Base-by-base conservation (phyloP, 1,140 invertebrate species). In the Halotydeus destructor region DNA sequence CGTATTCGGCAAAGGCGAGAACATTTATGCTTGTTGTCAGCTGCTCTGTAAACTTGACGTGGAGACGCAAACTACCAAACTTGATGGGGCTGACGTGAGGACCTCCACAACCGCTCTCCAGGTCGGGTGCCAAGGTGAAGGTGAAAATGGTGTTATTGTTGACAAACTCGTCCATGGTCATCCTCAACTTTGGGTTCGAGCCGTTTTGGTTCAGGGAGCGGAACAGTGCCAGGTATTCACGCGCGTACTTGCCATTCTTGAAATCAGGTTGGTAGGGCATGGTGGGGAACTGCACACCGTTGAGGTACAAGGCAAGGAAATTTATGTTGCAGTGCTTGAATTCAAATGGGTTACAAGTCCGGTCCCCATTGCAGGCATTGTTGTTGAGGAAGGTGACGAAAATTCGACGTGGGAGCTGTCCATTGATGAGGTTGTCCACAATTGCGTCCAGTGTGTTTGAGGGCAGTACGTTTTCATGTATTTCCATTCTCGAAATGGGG, bases 401-500 rank as follows among this genome's bases (percentile, higher is more conserved):
- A 5, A 25, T 3, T 6, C 42, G 6, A 25, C 42, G 25, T 25
- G 50, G 52, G 18, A 52, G 11, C 18, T 41, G 38, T 0, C 50
- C 49, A 16, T 8, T 38, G 1, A 23, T 38, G 4, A 54, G 27
- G 18, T 47, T 47, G 37, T 50, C 47, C 30, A 51, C 47, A 31
- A 6, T 48, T 21, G 35, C 21, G 36, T 42, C 32, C 11, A 48
- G 5, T 16, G 42, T 44, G 5, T 47, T 49, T 14, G 9, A 22
- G n/a, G 39, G 23, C n/a, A 54, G 34, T 12, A 36, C 42, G 27
- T 43, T 45, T 9, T 38, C 24, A 36, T 49, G 50, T 27, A 52
- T 44, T 18, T 52, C 44, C 16, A 46, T 31, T 41, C 45, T 34
- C 19, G 33, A 31, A 5, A 45, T 45, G 3, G 45, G 46, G 39